Evolutionary conservation across 2,113 vertebrate species (phyloP).

Genomic region (Chroicocephalus ridibundus): DNA sequence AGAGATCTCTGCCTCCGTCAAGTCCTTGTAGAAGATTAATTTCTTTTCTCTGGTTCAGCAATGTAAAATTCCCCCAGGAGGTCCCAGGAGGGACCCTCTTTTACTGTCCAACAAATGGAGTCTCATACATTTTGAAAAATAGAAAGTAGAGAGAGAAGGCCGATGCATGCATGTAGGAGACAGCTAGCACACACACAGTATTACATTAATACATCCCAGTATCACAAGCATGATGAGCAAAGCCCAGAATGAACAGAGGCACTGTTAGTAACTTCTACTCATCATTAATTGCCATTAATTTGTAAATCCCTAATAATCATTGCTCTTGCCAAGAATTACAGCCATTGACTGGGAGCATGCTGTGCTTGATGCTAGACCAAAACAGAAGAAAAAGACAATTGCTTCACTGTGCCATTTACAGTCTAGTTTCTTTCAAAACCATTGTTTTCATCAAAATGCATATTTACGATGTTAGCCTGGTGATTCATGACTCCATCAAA

Average conservation of each 20-base stretch:
- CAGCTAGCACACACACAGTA: neutral
- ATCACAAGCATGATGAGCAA: neutral
- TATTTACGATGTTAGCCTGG: neutral
- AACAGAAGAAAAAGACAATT: neutral
- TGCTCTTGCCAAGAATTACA: neutral
- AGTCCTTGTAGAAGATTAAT: neutral
- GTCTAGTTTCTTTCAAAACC: neutral
- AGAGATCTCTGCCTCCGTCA: neutral
- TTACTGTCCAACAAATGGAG: neutral
- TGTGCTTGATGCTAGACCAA: neutral
- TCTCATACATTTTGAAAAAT: neutral
- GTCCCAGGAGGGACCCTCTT: neutral
- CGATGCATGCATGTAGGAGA: neutral
- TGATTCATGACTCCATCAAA: neutral
- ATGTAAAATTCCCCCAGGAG: neutral
- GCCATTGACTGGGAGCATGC: neutral
- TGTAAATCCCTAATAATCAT: neutral
- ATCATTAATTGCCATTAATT: neutral
- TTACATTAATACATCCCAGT: neutral
- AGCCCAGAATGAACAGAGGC: neutral
- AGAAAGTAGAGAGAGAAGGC: neutral
- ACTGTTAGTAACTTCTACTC: neutral
- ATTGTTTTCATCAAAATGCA: neutral
- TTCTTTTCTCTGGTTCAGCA: neutral
- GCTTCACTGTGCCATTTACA: neutral